Percentiles rank a stretch among this genome's conserved stretches.
phyloP scores from a whole-genome alignment of 2,797 vertebrate genomes.

The Capromys pilorides region DNA sequence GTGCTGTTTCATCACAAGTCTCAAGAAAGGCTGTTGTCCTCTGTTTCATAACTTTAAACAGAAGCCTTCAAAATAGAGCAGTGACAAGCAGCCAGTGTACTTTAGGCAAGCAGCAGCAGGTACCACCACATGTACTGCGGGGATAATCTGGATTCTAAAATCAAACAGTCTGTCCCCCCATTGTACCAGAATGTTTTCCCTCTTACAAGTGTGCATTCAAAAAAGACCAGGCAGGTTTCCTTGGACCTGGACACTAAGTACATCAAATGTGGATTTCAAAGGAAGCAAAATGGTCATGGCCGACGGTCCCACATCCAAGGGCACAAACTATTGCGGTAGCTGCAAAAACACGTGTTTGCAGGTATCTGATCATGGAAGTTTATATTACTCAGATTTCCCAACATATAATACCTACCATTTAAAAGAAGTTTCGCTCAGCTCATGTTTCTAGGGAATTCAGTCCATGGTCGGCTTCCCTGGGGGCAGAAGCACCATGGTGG shows the following conservation, averaged over 20 bases:
- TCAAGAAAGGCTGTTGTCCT: not conserved
- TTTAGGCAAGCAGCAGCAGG: not conserved
- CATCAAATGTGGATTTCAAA: not conserved
- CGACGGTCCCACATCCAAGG: not conserved
- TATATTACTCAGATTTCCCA: not conserved
- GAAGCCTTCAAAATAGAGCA: not conserved
- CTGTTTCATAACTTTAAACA: not conserved
- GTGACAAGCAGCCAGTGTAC: not conserved
- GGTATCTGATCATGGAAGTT: not conserved
- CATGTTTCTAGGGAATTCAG: not conserved
- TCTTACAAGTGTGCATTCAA: not conserved
- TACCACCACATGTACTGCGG: not conserved
- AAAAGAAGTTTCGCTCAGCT: not conserved
- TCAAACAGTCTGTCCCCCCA: not conserved
- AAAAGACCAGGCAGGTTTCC: not conserved
- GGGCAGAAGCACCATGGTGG: not conserved
- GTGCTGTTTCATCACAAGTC: conserved; percentile 25
- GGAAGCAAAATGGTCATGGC: not conserved
- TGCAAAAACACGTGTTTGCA: not conserved
- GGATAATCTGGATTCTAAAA: not conserved
- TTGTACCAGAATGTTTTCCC: not conserved
- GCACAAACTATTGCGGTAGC: not conserved
- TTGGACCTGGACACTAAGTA: not conserved
- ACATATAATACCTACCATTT: not conserved
- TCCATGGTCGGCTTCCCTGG: not conserved